These are phyloP conservation scores for Nerophis ophidion DNA, from an alignment of 2,113 vertebrate species.

Conservation along the genomic window DNA sequence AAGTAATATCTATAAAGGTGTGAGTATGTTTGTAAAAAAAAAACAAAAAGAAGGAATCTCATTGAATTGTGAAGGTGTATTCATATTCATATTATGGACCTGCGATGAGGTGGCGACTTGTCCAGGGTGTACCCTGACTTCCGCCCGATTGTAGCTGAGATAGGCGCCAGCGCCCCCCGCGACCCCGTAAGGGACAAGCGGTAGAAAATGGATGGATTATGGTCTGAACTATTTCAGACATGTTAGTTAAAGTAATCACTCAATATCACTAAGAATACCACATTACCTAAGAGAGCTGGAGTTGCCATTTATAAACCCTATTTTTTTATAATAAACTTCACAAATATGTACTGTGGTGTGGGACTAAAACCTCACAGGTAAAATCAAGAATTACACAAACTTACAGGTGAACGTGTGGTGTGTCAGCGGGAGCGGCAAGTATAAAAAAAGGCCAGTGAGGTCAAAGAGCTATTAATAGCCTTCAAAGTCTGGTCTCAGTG, in stretches of 20 bases:
- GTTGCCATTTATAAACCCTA: background rate
- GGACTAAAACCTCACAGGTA: constrained; percentile 9
- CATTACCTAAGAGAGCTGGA: constrained; percentile 6
- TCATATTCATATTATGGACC: background rate
- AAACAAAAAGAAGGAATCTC: background rate
- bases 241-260: too few relatives aligned
- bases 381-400: constrained; percentile 35
- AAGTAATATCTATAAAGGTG: background rate
- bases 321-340: constrained; percentile 11
- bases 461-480: constrained; percentile 51
- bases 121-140: too few relatives aligned
- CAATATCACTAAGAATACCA: too few relatives aligned
- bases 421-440: constrained; percentile 4
- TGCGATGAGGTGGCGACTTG: too few relatives aligned
- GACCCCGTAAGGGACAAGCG: too few relatives aligned
- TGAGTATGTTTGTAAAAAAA: background rate
- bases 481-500: constrained; percentile 41
- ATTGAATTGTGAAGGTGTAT: background rate
- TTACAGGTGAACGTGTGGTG: constrained; percentile 17
- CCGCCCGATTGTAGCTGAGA: too few relatives aligned
- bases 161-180: too few relatives aligned
- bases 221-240: background rate
- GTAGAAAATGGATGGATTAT: too few relatives aligned
- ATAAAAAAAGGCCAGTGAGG: constrained; percentile 15
- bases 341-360: constrained; percentile 13